These are phyloP conservation scores for Oryzias melastigma DNA, from an alignment of 2,113 vertebrate species.

Conservation along the genomic window DNA sequence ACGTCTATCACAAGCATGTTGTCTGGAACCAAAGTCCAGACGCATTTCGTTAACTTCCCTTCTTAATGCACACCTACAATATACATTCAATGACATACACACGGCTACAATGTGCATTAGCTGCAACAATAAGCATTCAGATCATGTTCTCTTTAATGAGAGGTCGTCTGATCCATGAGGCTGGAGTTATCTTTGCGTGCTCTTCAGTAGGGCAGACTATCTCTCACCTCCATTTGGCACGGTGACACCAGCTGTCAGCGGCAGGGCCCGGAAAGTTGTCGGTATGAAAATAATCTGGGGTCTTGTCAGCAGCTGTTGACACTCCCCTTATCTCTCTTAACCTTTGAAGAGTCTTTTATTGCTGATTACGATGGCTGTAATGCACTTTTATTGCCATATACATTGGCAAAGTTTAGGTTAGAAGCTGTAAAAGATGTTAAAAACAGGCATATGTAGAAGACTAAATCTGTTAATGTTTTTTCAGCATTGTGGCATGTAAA, in stretches of 20 bases:
- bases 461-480: constrained; percentile 77
- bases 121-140: constrained; percentile 28
- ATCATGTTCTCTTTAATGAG: constrained; percentile 23
- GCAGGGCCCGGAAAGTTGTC: constrained; percentile 41
- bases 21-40: neutral
- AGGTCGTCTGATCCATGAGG: constrained; percentile 20
- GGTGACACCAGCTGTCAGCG: constrained; percentile 57
- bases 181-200: constrained; percentile 40
- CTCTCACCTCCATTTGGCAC: constrained; percentile 62
- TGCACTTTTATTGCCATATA: neutral
- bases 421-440: neutral
- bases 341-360: constrained; percentile 52
- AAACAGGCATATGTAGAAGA: constrained; percentile 45
- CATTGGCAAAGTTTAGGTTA: neutral
- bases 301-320: constrained; percentile 72
- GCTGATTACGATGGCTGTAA: constrained; percentile 12
- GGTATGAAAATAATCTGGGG: constrained; percentile 70
- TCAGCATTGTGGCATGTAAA: constrained; percentile 68
- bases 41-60: neutral
- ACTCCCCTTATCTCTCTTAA: constrained; percentile 66
- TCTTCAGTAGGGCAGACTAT: constrained; percentile 60
- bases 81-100: neutral
- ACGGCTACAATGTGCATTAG: constrained; percentile 14
- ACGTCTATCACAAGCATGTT: neutral
- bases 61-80: neutral